Percentiles rank a stretch among this genome's conserved stretches.
These are phyloP conservation scores for Burhinus oedicnemus DNA, from an alignment of 2,113 vertebrate species.

Conservation along the genomic window DNA sequence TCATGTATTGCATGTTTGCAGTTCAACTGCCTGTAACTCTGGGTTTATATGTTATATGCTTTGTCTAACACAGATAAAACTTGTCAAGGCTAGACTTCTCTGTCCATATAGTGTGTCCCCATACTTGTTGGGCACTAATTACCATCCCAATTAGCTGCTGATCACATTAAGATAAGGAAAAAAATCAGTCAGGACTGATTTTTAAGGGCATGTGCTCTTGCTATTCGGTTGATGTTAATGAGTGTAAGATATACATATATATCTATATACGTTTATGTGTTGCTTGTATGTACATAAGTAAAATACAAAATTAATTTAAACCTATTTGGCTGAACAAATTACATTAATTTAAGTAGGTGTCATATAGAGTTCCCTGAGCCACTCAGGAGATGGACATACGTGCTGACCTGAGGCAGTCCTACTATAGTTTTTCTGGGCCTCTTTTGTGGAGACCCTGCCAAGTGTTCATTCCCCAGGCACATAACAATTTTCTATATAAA, in stretches of 20 bases:
- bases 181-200: neutral
- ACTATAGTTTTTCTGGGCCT: neutral
- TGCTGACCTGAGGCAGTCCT: neutral
- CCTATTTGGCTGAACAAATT: neutral
- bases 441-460: neutral
- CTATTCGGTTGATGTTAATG: neutral
- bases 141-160: neutral
- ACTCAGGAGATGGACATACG: neutral
- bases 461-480: neutral
- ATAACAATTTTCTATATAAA: slow-evolving; percentile 25
- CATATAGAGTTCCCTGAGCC: neutral
- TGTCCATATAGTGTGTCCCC: neutral
- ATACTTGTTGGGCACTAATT: neutral
- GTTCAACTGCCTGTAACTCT: neutral
- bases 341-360: neutral
- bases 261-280: neutral
- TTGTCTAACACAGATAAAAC: neutral
- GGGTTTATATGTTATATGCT: neutral
- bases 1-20: neutral
- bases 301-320: neutral
- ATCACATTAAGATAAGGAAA: neutral
- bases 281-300: neutral
- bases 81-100: neutral
- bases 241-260: neutral
- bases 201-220: neutral